These are phyloP conservation scores for Rhimphoctona megacephalus DNA, from an alignment of 2,888 invertebrate species.

Conservation along the genomic window DNA sequence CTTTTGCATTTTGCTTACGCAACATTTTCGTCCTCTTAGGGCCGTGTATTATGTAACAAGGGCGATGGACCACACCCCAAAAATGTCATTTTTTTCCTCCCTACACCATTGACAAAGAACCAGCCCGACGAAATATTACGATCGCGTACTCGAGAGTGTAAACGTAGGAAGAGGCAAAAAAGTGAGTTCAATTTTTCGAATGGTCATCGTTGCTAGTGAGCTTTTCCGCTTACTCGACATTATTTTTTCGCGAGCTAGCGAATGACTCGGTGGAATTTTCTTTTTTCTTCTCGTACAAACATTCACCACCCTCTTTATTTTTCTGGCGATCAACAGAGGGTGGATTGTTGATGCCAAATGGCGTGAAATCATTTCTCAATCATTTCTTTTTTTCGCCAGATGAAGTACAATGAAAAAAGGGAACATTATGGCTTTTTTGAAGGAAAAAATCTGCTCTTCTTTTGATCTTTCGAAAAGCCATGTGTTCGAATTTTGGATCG, in stretches of 20 bases:
- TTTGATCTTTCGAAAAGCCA: slow-evolving; percentile 31
- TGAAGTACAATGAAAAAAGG: slow-evolving; percentile 11
- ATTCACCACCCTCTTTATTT: slow-evolving; percentile 18
- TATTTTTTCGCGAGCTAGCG: slow-evolving; percentile 47
- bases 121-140: slow-evolving; percentile 50
- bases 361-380: slow-evolving; percentile 61
- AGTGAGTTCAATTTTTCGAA: slow-evolving; percentile 32
- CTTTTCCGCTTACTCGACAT: slow-evolving; percentile 56
- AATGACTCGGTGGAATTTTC: slow-evolving; percentile 52
- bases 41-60: slow-evolving; percentile 48
- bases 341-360: slow-evolving; percentile 57
- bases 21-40: slow-evolving; percentile 17
- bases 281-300: slow-evolving; percentile 15
- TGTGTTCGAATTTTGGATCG: slow-evolving; percentile 8
- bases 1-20: slow-evolving; percentile 43
- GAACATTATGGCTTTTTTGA: slow-evolving; percentile 32
- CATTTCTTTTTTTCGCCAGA: slow-evolving; percentile 8
- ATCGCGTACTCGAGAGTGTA: slow-evolving; percentile 43
- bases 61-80: slow-evolving; percentile 57
- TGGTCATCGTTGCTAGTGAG: slow-evolving; percentile 33
- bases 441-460: slow-evolving; percentile 13
- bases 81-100: slow-evolving; percentile 27
- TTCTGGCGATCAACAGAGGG: slow-evolving; percentile 47
- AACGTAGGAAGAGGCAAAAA: slow-evolving; percentile 15
- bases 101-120: slow-evolving; percentile 45